Conservation (phyloP, 2,797 vertebrate genomes). For the Etheostoma nigrum region DNA sequence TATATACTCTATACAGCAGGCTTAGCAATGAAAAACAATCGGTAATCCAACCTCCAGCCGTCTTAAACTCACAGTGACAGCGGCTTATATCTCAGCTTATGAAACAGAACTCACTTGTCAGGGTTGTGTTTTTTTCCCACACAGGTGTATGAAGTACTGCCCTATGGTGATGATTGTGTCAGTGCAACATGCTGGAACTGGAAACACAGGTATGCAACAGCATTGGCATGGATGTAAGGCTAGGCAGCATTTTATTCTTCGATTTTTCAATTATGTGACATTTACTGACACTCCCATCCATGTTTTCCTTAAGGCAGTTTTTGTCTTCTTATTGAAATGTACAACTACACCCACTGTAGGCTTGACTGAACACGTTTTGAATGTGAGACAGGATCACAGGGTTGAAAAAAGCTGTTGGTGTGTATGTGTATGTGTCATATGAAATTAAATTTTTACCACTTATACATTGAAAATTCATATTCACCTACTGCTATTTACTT, state of each 20-base stretch:
- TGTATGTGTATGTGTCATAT: background rate
- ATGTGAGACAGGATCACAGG: conserved; percentile 21
- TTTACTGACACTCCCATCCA: conserved; percentile 61
- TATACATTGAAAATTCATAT: background rate
- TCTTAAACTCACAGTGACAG: conserved; percentile 51
- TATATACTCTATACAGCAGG: conserved; percentile 35
- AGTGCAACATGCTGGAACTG: conserved; percentile 70
- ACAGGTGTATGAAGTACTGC: conserved; percentile 48
- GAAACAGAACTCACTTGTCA: conserved; percentile 61
- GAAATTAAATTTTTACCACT: background rate
- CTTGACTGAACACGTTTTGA: conserved; percentile 65
- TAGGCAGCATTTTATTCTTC: conserved; percentile 18
- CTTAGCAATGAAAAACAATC: conserved; percentile 36
- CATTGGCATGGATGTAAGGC: conserved; percentile 42
- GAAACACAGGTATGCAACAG: conserved; percentile 68
- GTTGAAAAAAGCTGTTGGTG: background rate
- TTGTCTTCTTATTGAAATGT: conserved; percentile 59
- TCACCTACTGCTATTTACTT: background rate
- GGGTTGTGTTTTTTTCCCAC: conserved; percentile 41
- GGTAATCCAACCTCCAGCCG: conserved; percentile 53
- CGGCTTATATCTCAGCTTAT: conserved; percentile 61
- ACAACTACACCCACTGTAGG: conserved; percentile 46
- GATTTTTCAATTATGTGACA: conserved; percentile 52
- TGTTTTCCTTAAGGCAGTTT: conserved; percentile 64
- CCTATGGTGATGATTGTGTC: conserved; percentile 12